Percentiles rank a stretch among this genome's conserved stretches.
These are phyloP conservation scores for Torymus auratus DNA, from an alignment of 2,888 invertebrate genomes.

Conservation along the genomic window DNA sequence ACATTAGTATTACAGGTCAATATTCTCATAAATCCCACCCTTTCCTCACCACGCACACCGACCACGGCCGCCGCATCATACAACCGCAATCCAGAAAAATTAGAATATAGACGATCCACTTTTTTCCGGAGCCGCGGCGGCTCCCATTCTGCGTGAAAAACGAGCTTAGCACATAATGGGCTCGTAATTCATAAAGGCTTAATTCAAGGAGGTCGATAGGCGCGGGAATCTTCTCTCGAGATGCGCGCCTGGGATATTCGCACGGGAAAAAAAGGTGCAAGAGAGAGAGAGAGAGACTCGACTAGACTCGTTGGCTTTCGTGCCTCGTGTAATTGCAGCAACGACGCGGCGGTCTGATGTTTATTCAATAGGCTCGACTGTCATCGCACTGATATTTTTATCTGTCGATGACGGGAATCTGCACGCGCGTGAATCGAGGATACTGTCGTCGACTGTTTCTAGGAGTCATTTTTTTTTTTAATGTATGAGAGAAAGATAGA, in stretches of 20 bases:
- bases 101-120: slow-evolving; percentile 10
- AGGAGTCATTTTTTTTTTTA: no score
- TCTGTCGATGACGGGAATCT: no score
- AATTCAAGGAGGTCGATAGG: slow-evolving; percentile 31
- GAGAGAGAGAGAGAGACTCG: neutral
- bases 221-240: slow-evolving; percentile 11
- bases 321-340: slow-evolving; percentile 27
- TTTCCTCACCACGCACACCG: no score
- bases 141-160: slow-evolving; percentile 15
- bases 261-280: neutral
- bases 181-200: slow-evolving; percentile 28
- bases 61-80: neutral
- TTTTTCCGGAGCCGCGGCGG: slow-evolving; percentile 1
- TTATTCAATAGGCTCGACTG: no score
- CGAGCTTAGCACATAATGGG: slow-evolving; percentile 40
- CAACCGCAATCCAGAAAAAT: neutral
- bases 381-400: no score
- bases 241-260: slow-evolving; percentile 37
- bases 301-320: slow-evolving; percentile 18
- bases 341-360: neutral
- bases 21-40: no score
- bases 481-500: no score
- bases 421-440: no score
- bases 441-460: no score
- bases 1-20: no score